Percentiles rank a stretch among this genome's conserved stretches.
Evolutionary conservation across 1,140 invertebrate species (phyloP).

Genomic region (Panulirus ornatus): DNA sequence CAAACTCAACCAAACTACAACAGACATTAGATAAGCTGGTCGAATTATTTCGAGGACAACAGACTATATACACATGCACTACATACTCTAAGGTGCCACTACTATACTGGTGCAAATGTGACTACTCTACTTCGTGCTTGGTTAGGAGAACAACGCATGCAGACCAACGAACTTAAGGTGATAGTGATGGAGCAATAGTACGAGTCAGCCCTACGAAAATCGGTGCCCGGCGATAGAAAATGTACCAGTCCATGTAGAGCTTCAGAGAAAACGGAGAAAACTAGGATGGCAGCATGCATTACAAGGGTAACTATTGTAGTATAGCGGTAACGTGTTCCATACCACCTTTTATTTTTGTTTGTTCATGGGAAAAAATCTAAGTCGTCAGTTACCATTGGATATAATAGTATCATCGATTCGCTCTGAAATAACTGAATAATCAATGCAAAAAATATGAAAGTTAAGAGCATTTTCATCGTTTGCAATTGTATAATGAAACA

Average conservation of each 20-base stretch:
- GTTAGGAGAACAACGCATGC: neutral
- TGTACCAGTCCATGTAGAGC: neutral
- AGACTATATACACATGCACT: slow-evolving; percentile 36
- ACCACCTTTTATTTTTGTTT: no score
- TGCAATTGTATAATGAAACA: no score
- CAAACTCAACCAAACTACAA: neutral
- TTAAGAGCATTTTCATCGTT: no score
- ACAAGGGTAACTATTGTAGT: no score
- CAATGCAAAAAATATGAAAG: no score
- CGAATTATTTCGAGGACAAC: no score
- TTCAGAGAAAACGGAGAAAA: neutral
- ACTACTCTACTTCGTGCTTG: neutral
- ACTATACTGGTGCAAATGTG: neutral
- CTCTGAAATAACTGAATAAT: no score
- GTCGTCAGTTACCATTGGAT: no score
- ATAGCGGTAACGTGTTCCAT: no score
- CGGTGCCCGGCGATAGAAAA: neutral
- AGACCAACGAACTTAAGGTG: neutral
- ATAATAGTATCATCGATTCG: no score
- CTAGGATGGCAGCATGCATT: no score
- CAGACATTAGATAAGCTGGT: neutral
- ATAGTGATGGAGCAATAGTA: neutral
- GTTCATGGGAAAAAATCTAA: no score
- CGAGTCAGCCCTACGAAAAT: neutral
- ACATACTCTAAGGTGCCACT: neutral